These are phyloP conservation scores for Cryptoprocta ferox DNA, from an alignment of 2,797 vertebrate species.

Conservation along the genomic window DNA sequence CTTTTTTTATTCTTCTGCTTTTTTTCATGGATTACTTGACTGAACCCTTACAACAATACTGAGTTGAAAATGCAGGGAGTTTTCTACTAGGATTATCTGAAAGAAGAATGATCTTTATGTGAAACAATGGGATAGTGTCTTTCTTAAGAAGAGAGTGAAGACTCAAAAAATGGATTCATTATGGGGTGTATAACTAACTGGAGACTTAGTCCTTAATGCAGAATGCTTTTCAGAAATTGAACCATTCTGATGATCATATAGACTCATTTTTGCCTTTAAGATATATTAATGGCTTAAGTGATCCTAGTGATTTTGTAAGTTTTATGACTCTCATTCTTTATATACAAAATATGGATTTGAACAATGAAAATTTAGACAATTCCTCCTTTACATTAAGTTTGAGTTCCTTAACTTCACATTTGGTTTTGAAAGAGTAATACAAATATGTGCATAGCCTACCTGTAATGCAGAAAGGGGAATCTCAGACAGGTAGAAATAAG, in stretches of 20 bases:
- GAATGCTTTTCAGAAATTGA: constrained; percentile 86
- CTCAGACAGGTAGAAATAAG: neutral
- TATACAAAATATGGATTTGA: constrained; percentile 64
- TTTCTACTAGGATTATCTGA: constrained; percentile 92
- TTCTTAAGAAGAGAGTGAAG: constrained; percentile 42
- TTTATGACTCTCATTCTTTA: constrained; percentile 49
- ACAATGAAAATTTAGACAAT: constrained; percentile 65
- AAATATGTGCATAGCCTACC: neutral
- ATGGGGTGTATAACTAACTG: constrained; percentile 78
- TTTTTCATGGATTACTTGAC: constrained; percentile 1
- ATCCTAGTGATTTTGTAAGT: constrained; percentile 70
- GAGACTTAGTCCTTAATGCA: constrained; percentile 89
- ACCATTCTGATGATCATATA: constrained; percentile 62
- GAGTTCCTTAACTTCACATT: constrained; percentile 39
- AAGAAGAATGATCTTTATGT: constrained; percentile 79
- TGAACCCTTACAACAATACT: constrained; percentile 8
- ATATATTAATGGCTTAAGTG: constrained; percentile 8
- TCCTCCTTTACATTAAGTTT: neutral
- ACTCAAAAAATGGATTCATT: constrained; percentile 22
- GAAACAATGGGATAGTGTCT: neutral
- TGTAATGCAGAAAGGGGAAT: neutral
- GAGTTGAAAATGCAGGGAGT: constrained; percentile 92
- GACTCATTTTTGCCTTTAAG: neutral
- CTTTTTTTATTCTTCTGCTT: too few species aligned
- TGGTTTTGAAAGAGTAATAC: neutral